phyloP scores from a whole-genome alignment of 2,113 vertebrate genomes.

The Crypturellus undulatus region DNA sequence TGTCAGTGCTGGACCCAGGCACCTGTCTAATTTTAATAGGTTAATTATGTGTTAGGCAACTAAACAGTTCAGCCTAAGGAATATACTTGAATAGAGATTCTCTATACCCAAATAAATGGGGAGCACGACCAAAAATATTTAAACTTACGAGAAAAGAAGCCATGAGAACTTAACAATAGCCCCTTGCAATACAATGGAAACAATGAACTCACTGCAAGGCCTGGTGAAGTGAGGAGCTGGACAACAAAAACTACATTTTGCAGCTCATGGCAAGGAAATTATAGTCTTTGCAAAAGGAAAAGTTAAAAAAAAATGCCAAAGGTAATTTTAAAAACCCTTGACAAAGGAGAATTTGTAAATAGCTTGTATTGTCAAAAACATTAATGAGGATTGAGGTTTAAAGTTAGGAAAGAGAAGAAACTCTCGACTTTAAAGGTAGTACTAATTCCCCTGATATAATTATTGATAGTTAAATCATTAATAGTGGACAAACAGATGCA shows the following conservation, averaged over 20 bases:
- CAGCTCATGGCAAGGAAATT: neutral
- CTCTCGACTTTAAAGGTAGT: neutral
- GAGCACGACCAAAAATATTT: neutral
- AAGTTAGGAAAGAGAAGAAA: neutral
- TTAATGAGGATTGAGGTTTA: neutral
- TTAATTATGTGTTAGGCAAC: neutral
- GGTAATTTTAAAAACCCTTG: neutral
- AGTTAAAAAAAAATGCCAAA: neutral
- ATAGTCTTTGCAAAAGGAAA: neutral
- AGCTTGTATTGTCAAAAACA: neutral
- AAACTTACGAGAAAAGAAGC: neutral
- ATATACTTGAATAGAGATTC: neutral
- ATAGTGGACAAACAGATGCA: neutral
- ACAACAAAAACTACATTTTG: neutral
- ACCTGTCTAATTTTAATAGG: neutral
- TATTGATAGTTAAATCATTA: neutral
- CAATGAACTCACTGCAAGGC: neutral
- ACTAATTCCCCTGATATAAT: neutral
- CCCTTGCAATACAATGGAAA: neutral
- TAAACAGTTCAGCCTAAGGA: neutral
- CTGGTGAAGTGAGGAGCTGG: neutral
- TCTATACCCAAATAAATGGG: neutral
- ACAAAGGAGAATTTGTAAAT: neutral
- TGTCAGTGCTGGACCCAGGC: neutral
- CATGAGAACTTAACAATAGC: neutral